phyloP scores from a whole-genome alignment of 2,888 invertebrate species.

The Drosophila affinis region DNA sequence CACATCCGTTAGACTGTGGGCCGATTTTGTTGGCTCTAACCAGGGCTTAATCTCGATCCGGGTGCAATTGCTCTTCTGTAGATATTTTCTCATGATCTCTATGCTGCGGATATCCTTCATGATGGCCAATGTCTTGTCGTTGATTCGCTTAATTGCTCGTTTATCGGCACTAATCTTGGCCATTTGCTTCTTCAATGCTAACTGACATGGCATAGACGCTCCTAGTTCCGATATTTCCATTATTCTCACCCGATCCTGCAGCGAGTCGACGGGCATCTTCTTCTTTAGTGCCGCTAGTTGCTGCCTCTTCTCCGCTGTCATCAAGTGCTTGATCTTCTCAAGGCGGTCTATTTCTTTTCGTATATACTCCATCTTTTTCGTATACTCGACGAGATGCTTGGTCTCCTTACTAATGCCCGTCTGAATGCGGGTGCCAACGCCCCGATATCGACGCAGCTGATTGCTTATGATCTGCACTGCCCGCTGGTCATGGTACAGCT shows the following conservation, averaged over 20 bases:
- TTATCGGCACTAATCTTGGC: slow-evolving; percentile 11
- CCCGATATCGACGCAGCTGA: slow-evolving; percentile 15
- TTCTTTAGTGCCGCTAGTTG: slow-evolving; percentile 5
- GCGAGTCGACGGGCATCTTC: slow-evolving; percentile 12
- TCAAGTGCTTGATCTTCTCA: neutral
- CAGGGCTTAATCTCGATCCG: slow-evolving; percentile 30
- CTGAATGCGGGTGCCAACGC: slow-evolving; percentile 2
- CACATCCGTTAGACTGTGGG: neutral
- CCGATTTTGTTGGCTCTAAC: slow-evolving; percentile 4
- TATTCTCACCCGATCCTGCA: slow-evolving; percentile 33
- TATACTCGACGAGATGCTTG: slow-evolving; percentile 3
- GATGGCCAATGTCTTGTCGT: slow-evolving; percentile 23
- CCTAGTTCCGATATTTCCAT: slow-evolving; percentile 41
- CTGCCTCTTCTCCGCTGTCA: neutral
- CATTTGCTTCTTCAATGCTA: slow-evolving; percentile 2
- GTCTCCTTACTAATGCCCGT: neutral
- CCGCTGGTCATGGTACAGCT: slow-evolving; percentile 12
- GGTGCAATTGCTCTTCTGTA: neutral
- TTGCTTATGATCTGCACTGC: slow-evolving; percentile 4
- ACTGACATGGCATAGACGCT: neutral
- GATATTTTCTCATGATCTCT: slow-evolving; percentile 10
- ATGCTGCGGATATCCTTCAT: slow-evolving; percentile 49
- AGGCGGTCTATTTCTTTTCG: slow-evolving; percentile 2
- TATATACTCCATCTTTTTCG: slow-evolving; percentile 3
- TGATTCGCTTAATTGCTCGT: slow-evolving; percentile 10